Base-by-base conservation (phyloP, 2,113 vertebrate genomes). In the Todiramphus saurophagus region DNA sequence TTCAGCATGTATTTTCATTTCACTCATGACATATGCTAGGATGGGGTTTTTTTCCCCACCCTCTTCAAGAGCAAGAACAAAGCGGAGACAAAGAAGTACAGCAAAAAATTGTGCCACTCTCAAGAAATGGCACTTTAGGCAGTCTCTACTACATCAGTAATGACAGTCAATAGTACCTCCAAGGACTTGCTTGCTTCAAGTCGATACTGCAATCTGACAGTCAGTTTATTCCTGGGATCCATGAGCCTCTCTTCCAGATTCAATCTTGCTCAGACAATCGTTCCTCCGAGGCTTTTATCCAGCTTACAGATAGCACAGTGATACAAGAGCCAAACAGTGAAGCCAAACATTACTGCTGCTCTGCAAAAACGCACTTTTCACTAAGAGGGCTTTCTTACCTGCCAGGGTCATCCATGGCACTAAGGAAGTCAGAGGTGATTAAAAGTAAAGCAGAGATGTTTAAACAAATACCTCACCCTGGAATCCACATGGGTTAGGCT, bases 91-190 rank as follows among this genome's bases (percentile, higher is more conserved):
- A 78, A 90, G 55, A 73, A 91, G 63, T 63, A 89, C 70, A 85
- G 87, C 62, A 87, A 93, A 96, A 96, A 92, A 92, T 85, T 28
- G 94, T 94, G 89, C 89, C 77, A 39, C 66, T 94, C 87, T 95
- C 83, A 85, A 94, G 87, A 91, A 96, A 94, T 44, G 81, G 92
- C 94, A 93, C 95, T 97, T 97, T 17, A 92, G 90, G 77, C 86
- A 89, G 81, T 41, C 92, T 88, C 88, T 82, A 81, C 74, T 94
- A 94, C 79, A 96, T 97, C 95, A 95, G 93, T 93, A 93, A 97
- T 93, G 95, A 96, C 96, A 97, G 92, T 90, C 95, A 83, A 93
- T 93, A 93, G 86, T 83, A 78, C 90, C 96, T 94, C 96, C 90
- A 78, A 97, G 96, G 95, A 97, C 91, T 73, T 58, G 74, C 91